Evolutionary conservation across 2,113 vertebrate genomes (phyloP), one percentile per base, ranked within the genome.

Genomic region (Channa argus): DNA sequence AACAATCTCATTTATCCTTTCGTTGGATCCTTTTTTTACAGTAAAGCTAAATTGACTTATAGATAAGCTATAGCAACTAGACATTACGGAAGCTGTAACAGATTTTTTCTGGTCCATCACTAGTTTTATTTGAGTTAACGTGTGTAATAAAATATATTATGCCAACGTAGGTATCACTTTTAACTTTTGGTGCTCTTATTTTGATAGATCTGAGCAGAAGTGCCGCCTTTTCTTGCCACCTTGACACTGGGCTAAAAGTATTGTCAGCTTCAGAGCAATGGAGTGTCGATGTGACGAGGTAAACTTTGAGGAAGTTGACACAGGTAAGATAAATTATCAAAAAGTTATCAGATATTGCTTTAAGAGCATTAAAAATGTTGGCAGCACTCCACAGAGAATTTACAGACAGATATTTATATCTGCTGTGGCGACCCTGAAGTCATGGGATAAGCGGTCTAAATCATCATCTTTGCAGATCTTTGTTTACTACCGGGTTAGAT

Each of bases 261-360:
- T 41, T 38, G 15, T 38, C 5, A 37, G 3, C 44, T 52, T 39
- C 12, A 34, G 8, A 68, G 52, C 69, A 69, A 94, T 93, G 93
- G 91, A 90, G 66, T 94, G 92, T 74, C 82, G 80, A 15, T 93
- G 92, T 68, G 82, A 84, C 10, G 53, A 54, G 3, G 63, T 81
- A 47, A 60, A 34, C 33, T 38, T 61, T 44, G 83, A 86, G 5
- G 74, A 85, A 68, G 80, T 55, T 43, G 61, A 37, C 43, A 37
- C 81, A 62, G 90, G 91, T 92, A 53, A 79, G 79, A 61, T 1
- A 2, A 1, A 37, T 0, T 51, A 34, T 11, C 3, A 15, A 41
- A 34, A 45, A 6, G 45, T 33, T 3, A 13, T 45, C 7, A 58
- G 38, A 38, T 2, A 10, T 45, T 4, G 2, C 13, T 55, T 61